These are phyloP conservation scores for Colletes latitarsis DNA, from an alignment of 1,140 invertebrate genomes.

Conservation along the genomic window DNA sequence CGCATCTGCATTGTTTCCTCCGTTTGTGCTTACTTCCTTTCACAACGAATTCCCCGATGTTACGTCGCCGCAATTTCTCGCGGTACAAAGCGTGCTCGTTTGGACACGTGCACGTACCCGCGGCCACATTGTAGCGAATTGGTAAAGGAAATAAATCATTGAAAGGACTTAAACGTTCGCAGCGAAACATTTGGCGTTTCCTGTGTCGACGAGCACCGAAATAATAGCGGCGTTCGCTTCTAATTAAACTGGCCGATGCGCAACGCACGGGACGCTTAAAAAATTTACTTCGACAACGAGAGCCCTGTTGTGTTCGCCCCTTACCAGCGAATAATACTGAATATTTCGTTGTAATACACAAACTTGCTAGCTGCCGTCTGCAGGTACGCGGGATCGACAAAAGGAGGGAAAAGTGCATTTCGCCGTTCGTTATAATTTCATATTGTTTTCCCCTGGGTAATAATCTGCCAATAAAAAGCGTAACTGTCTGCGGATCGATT, in stretches of 20 bases:
- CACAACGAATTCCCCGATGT: conserved; percentile 12
- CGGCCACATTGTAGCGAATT: conserved; percentile 40
- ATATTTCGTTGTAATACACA: conserved; percentile 13
- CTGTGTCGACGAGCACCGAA: background rate
- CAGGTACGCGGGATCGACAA: background rate
- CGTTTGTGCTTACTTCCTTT: background rate
- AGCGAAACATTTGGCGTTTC: conserved; percentile 25
- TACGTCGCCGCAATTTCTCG: conserved; percentile 30
- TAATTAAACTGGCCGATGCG: conserved; percentile 41
- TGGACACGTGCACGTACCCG: background rate
- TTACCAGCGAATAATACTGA: conserved; percentile 34
- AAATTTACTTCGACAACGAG: conserved; percentile 53
- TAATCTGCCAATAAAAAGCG: conserved; percentile 23
- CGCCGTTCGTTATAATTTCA: conserved; percentile 51
- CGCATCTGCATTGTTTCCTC: background rate
- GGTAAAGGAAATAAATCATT: conserved; percentile 46
- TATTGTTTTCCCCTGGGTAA: conserved; percentile 47
- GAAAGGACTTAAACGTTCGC: conserved; percentile 45
- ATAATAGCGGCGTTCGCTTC: conserved; percentile 28
- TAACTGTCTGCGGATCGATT: background rate
- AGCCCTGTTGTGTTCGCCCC: background rate
- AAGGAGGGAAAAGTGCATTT: conserved; percentile 37
- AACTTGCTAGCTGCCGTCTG: background rate
- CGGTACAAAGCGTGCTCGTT: conserved; percentile 15
- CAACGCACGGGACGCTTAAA: conserved; percentile 48